phyloP scores from a whole-genome alignment of 2,888 invertebrate genomes.

The Dryomyza anilis region DNA sequence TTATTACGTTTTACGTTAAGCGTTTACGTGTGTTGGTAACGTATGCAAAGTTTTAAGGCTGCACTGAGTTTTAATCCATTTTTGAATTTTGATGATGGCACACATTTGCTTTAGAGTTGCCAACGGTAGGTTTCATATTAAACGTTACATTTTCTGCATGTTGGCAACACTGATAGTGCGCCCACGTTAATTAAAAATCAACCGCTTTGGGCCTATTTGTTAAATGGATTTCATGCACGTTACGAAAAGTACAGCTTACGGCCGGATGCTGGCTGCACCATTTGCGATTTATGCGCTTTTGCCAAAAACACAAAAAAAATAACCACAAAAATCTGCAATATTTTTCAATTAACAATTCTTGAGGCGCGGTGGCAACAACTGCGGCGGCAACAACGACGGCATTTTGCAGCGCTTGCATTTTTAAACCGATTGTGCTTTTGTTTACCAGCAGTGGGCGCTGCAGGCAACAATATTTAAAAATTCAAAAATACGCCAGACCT shows the following conservation, averaged over 20 bases:
- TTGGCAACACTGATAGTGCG: too few relatives aligned
- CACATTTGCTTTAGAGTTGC: slow-evolving; percentile 2
- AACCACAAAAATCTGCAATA: slow-evolving; percentile 51
- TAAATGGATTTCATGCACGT: slow-evolving; percentile 62
- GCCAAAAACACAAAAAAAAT: too few relatives aligned
- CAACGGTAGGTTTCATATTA: too few relatives aligned
- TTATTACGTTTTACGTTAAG: neutral
- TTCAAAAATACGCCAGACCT: slow-evolving; percentile 13
- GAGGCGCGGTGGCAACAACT: neutral
- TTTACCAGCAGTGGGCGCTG: neutral
- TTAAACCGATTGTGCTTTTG: slow-evolving; percentile 8
- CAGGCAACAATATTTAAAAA: slow-evolving; percentile 21
- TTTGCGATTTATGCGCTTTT: slow-evolving; percentile 53
- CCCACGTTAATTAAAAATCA: slow-evolving; percentile 62
- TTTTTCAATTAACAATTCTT: slow-evolving; percentile 35
- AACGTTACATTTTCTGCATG: too few relatives aligned
- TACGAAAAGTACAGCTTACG: slow-evolving; percentile 27
- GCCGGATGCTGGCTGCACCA: neutral
- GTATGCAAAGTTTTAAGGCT: neutral
- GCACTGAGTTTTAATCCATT: slow-evolving; percentile 42
- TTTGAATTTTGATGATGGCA: slow-evolving; percentile 40
- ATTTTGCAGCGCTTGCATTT: neutral
- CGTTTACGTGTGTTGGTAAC: too few relatives aligned
- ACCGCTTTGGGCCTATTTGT: slow-evolving; percentile 61
- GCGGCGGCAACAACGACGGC: neutral